These are phyloP conservation scores for Bellardia pandia DNA, from an alignment of 2,888 invertebrate genomes.

Conservation along the genomic window DNA sequence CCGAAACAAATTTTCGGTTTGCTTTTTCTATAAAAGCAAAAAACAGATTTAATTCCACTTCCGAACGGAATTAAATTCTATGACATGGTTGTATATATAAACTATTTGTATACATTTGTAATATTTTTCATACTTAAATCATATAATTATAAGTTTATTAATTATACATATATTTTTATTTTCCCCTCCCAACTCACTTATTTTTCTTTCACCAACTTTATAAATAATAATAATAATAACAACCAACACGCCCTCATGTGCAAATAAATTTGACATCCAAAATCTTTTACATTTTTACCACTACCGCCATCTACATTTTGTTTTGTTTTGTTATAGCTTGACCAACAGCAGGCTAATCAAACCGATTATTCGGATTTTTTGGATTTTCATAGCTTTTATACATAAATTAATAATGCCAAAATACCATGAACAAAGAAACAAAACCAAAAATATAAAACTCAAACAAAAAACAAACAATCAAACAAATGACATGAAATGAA, in stretches of 20 bases:
- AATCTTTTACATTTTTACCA: conserved; percentile 34
- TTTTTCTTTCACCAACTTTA: neutral
- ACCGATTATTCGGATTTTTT: conserved; percentile 83
- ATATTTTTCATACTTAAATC: neutral
- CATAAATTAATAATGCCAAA: conserved; percentile 69
- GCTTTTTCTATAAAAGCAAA: too few species aligned
- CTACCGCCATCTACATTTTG: conserved; percentile 55
- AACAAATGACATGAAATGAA: conserved; percentile 23
- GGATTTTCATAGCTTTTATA: conserved; percentile 83
- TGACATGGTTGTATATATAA: too few species aligned
- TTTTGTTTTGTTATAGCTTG: conserved; percentile 76
- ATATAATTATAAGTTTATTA: neutral
- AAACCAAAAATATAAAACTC: conserved; percentile 21
- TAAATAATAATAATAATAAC: neutral
- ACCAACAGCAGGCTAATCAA: conserved; percentile 82
- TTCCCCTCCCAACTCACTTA: neutral
- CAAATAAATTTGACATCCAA: neutral
- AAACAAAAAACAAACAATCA: conserved; percentile 58
- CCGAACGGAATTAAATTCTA: too few species aligned
- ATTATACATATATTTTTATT: neutral
- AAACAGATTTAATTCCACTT: too few species aligned
- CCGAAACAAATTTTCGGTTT: too few species aligned
- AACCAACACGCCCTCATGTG: neutral
- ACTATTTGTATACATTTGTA: neutral
- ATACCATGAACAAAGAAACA: conserved; percentile 35